Base-by-base conservation (phyloP, 2,797 vertebrate species). In the Anolis apletophallus region DNA sequence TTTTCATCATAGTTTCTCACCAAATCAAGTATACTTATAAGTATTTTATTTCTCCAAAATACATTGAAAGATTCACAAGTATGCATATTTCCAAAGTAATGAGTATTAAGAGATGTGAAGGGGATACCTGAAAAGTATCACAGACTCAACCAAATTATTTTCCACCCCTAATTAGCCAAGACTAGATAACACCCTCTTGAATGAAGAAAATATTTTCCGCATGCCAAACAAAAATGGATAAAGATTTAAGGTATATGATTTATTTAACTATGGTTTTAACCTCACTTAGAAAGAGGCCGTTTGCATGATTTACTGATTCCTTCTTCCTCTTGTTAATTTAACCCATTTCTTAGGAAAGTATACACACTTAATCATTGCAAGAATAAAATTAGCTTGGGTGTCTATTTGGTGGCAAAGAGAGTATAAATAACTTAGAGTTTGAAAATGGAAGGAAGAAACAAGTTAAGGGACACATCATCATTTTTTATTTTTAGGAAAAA, bases 271-370 rank as follows among this genome's bases (percentile, higher is more conserved):
- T 89, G 90, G 87, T 94, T 96, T 96, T 95, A 97, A 96, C 95
- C 95, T 96, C 95, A 96, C 95, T 97, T 96, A 96, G 95, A 95
- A 96, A 95, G 59, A 93, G 91, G 90, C 93, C 78, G 83, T 93
- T 94, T 94, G 94, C 88, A 90, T 96, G 96, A 97, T 96, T 96
- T 97, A 96, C 96, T 93, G 94, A 92, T 95, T 96, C 91, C 91
- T 96, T 95, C 94, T 94, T 96, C 94, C 92, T 85, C 93, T 93
- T 93, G 93, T 95, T 96, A 96, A 97, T 96, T 97, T 96, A 94
- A 95, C 94, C 96, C 94, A 93, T 96, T 97, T 95, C 95, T 95
- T 96, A 94, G 94, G 94, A 97, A 97, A 96, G 96, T 95, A 95
- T 96, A 96, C 95, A 96, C 95, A 92, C 93, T 93, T 96, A 96